Base-by-base conservation (phyloP, 2,113 vertebrate species). In the Lutjanus erythropterus region DNA sequence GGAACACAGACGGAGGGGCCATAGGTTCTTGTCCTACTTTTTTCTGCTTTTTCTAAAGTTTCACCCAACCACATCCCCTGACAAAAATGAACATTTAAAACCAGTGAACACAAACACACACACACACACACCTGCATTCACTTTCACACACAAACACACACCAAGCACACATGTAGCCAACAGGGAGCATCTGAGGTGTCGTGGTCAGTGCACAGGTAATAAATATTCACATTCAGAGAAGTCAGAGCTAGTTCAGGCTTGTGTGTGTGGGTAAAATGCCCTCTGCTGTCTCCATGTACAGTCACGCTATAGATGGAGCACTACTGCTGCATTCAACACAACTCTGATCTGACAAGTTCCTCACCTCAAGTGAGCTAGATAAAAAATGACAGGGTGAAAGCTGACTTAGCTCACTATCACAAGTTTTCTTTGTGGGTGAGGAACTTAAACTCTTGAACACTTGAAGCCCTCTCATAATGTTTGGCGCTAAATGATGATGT, bases 201-300 rank as follows among this genome's bases (percentile, higher is more conserved):
- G 44, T 75, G 79, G 91, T 91, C 91, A 90, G 85, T 92, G 91
- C 91, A 91, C 86, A 87, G 89, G 83, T 87, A 90, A 93, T 89
- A 94, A 91, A 89, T 91, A 90, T 90, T 94, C 90, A 94, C 93
- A 94, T 94, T 94, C 89, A 89, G 89, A 91, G 86, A 77, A 86
- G 80, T 89, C 87, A 87, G 87, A 90, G 88, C 84, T 80, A 80
- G 78, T 85, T 90, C 53, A 81, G 75, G 69, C 68, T 62, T 75
- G 78, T 75, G 74, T 61, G 50, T 60, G n/a, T 78, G 33, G 78
- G 67, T 58, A 9, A 47, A 77, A 75, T 35, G 55, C 60, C 27
- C 44, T 65, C 71, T 39, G 46, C 50, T 23, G 39, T 69, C 55
- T 62, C 52, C 61, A 41, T 52, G 62, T 62, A 74, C 75, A 81